Base-by-base conservation (phyloP, 2,113 vertebrate species). In the Nibea coibor region DNA sequence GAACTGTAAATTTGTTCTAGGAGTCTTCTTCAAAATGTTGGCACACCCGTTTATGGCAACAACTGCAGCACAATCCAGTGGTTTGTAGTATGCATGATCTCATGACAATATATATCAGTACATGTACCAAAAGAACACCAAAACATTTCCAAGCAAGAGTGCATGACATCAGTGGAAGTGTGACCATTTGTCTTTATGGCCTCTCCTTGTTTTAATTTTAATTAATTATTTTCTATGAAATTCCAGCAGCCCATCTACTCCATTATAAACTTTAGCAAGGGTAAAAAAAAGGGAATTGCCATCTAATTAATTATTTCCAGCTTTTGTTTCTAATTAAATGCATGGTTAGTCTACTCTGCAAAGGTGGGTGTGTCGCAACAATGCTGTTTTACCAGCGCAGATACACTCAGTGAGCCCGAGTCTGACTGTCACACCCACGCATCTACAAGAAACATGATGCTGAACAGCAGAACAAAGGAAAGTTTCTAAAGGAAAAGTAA, bases 251-350 rank as follows among this genome's bases (percentile, higher is more conserved):
- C 82, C 89, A 86, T 90, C 70, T 88, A 78, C 81, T 88, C 73
- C 84, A 91, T 91, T 92, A 88, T 81, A 85, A 94, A 89, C 88
- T 92, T 87, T 91, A 86, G 86, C 87, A 92, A 91, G 78, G 82
- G 57, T 89, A 81, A 83, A 82, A 84, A 91, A 39, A 39, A 39
- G 73, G 90, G 83, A 94, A 89, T 86, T 94, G 82, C 80, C 58
- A 83, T 85, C 90, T 92, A 91, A 94, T 94, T 93, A 94, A 93
- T 94, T 94, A 93, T 93, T 93, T 94, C 90, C 91, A 91, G 92
- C 90, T 93, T 95, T 95, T 95, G 93, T 95, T 95, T 94, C 92
- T 94, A 92, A 95, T 95, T 94, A 95, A 94, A 93, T 92, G 94
- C 94, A 91, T 94, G 93, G 92, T 91, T 95, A 91, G 89, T 91